phyloP scores from a whole-genome alignment of 2,113 vertebrate genomes.

The Nicator chloris region DNA sequence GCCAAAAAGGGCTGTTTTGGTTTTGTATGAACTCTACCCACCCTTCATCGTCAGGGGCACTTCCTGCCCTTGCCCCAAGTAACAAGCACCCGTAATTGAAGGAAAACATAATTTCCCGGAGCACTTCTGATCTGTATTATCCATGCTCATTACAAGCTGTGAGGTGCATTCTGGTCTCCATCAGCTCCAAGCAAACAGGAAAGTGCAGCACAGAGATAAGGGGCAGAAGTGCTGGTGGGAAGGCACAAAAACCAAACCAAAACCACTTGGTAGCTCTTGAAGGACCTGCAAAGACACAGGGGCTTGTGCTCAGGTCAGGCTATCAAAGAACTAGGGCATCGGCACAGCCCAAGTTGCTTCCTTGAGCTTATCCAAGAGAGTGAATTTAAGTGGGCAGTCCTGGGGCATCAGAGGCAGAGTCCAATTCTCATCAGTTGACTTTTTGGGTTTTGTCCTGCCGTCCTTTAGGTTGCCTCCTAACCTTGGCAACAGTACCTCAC shows the following conservation, averaged over 20 bases:
- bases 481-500: not conserved
- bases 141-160: not conserved
- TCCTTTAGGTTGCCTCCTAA: not conserved
- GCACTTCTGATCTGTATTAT: slow-evolving; percentile 14
- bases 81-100: slow-evolving; percentile 44
- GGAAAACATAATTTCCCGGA: slow-evolving; percentile 4
- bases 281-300: not conserved
- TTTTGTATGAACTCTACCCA: slow-evolving; percentile 3
- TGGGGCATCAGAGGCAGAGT: not conserved
- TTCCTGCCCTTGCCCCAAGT: slow-evolving; percentile 2
- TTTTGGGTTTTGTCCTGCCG: not conserved
- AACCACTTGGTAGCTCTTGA: not conserved
- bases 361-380: not conserved
- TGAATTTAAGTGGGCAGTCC: not conserved
- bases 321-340: not conserved
- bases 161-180: not conserved
- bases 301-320: not conserved
- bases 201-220: not conserved
- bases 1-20: not conserved
- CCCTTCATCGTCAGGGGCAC: slow-evolving; percentile 8
- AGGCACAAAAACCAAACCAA: not conserved
- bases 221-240: not conserved
- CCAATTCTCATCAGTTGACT: not conserved
- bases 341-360: not conserved
- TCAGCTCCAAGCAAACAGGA: not conserved